Percentiles rank a stretch among this genome's conserved stretches.
phyloP scores from a whole-genome alignment of 2,797 vertebrate genomes.

The Gobionotothen gibberifrons region DNA sequence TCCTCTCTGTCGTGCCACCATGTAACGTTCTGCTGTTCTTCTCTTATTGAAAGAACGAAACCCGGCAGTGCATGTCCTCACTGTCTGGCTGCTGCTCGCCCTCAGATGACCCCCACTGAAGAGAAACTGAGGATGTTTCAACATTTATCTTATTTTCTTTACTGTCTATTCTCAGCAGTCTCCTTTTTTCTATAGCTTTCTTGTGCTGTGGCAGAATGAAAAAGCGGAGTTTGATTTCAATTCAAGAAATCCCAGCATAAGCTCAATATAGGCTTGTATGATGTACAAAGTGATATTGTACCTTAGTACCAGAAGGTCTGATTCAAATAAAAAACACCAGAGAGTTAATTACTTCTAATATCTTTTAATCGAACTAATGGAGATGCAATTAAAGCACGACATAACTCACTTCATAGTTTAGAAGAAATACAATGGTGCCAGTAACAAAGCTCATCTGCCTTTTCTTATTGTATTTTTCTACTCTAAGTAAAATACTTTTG shows the following conservation, averaged over 20 bases:
- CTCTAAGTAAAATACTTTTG: too few relatives aligned
- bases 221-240: neutral
- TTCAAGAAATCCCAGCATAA: neutral
- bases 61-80: neutral
- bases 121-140: constrained; percentile 21
- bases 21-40: too few relatives aligned
- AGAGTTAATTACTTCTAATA: neutral
- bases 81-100: neutral
- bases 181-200: too few relatives aligned
- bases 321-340: neutral
- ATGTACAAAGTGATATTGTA: neutral
- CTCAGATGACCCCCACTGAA: constrained; percentile 13
- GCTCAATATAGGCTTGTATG: neutral
- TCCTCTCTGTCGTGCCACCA: neutral
- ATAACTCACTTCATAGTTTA: neutral
- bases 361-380: neutral
- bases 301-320: neutral
- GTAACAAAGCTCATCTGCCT: too few relatives aligned
- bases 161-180: neutral
- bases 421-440: too few relatives aligned
- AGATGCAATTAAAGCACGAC: constrained; percentile 1
- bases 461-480: too few relatives aligned
- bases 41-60: neutral
- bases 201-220: neutral
- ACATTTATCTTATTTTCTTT: neutral